phyloP scores from a whole-genome alignment of 2,797 vertebrate genomes.

The Phrynocephalus vlangalii region DNA sequence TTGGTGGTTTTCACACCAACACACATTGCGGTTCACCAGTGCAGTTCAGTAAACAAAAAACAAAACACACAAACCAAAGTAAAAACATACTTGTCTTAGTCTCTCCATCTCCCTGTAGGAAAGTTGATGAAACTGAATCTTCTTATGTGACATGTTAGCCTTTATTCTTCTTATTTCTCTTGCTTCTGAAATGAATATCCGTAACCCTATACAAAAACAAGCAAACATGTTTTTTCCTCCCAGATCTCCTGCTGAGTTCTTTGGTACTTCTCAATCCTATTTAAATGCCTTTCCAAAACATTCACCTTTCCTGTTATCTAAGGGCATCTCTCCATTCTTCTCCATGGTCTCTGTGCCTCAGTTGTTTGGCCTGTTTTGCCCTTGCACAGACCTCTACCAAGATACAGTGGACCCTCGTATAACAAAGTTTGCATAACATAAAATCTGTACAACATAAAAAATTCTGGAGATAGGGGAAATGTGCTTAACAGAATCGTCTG shows the following conservation, averaged over 20 bases:
- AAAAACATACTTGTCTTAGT: constrained; percentile 85
- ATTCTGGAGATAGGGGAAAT: too few species aligned
- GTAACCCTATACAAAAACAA: constrained; percentile 78
- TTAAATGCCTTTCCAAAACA: neutral
- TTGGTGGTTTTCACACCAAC: neutral
- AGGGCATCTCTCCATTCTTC: neutral
- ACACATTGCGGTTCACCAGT: neutral
- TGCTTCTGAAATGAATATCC: constrained; percentile 81
- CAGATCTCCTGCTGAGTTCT: neutral
- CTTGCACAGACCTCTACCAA: neutral
- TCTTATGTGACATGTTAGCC: constrained; percentile 74
- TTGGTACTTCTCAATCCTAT: neutral
- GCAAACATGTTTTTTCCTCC: neutral
- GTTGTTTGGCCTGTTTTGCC: neutral
- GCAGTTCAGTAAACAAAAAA: constrained; percentile 2
- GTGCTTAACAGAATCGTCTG: too few species aligned
- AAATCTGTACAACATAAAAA: too few species aligned
- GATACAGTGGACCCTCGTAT: too few species aligned
- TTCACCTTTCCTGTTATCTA: neutral
- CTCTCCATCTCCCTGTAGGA: constrained; percentile 94
- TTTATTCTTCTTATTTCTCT: constrained; percentile 83
- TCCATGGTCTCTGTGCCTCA: neutral
- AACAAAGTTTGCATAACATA: too few species aligned
- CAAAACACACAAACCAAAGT: neutral
- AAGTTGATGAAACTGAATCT: constrained; percentile 79